Evolutionary conservation across 1,140 invertebrate genomes (phyloP).

Genomic region (Drosophila bipectinata): DNA sequence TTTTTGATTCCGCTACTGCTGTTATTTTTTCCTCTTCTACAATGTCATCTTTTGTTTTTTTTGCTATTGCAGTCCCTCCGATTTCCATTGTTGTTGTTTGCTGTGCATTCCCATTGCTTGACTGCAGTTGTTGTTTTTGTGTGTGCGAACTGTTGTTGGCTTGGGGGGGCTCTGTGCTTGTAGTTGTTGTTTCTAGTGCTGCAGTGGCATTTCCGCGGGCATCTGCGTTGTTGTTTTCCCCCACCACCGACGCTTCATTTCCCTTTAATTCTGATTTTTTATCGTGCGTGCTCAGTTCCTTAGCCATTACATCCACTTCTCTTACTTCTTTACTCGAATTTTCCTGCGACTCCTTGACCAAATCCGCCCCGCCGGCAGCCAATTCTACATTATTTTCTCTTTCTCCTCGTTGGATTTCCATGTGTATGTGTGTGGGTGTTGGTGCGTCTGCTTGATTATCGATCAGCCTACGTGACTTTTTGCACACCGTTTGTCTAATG

Average conservation of each 20-base stretch:
- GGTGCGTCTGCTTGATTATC: constrained; percentile 59
- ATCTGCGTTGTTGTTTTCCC: constrained; percentile 6
- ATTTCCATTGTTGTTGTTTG: constrained; percentile 37
- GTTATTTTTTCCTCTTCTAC: constrained; percentile 28
- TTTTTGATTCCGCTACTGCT: constrained; percentile 24
- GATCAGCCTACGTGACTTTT: constrained; percentile 71
- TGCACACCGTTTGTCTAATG: neutral
- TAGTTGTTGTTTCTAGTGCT: constrained; percentile 20
- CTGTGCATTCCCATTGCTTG: constrained; percentile 63
- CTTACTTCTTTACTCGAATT: neutral
- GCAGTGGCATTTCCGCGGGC: constrained; percentile 44
- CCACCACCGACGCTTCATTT: neutral
- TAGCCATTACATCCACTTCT: constrained; percentile 12
- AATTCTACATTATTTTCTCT: constrained; percentile 65
- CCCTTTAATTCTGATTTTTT: constrained; percentile 5
- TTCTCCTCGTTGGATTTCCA: constrained; percentile 66
- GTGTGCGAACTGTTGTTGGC: constrained; percentile 16
- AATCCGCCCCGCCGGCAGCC: constrained; percentile 20
- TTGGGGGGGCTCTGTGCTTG: constrained; percentile 14
- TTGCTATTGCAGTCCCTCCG: neutral
- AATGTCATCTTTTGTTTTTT: neutral
- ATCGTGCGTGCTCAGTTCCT: neutral
- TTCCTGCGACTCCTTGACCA: constrained; percentile 1
- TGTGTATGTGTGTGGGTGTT: constrained; percentile 52
- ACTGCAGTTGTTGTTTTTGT: constrained; percentile 27